Conservation (phyloP, 2,797 vertebrate genomes). For the Poecilia picta region DNA sequence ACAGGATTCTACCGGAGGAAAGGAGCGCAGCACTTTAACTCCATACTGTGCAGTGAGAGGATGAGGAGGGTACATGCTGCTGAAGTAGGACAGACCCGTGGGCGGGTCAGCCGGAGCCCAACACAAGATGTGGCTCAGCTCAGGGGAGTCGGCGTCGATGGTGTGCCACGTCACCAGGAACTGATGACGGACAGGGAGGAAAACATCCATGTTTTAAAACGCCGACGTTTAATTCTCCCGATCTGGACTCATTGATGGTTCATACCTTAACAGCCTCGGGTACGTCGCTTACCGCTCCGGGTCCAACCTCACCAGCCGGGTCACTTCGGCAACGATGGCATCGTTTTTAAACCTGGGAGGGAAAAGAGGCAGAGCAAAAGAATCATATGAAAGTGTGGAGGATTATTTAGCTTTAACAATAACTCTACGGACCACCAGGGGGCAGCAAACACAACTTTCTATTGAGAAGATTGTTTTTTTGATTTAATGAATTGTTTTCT, state of each 20-base stretch:
- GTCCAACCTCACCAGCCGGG: conserved; percentile 93
- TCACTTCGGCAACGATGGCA: conserved; percentile 94
- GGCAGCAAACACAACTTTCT: conserved; percentile 1
- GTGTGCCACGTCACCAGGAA: conserved; percentile 98
- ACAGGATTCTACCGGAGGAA: conserved; percentile 85
- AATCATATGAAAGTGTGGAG: neutral
- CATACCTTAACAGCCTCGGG: conserved; percentile 96
- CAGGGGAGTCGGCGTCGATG: conserved; percentile 95
- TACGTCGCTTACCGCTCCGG: conserved; percentile 91
- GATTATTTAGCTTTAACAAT: no score
- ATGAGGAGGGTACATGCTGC: conserved; percentile 97
- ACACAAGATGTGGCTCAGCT: conserved; percentile 94
- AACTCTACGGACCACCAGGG: no score
- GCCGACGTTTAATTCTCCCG: neutral
- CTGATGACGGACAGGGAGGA: conserved; percentile 58
- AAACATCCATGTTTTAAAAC: neutral
- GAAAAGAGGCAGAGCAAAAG: neutral
- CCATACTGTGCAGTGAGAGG: conserved; percentile 96
- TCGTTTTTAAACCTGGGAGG: conserved; percentile 94
- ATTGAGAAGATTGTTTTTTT: neutral
- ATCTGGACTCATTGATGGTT: fast-evolving
- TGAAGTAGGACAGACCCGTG: conserved; percentile 96
- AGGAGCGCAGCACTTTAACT: conserved; percentile 95
- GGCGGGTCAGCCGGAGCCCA: conserved; percentile 96
- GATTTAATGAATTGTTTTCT: neutral